Conservation (phyloP, 2,888 invertebrate genomes). For the Therioaphis trifolii region DNA sequence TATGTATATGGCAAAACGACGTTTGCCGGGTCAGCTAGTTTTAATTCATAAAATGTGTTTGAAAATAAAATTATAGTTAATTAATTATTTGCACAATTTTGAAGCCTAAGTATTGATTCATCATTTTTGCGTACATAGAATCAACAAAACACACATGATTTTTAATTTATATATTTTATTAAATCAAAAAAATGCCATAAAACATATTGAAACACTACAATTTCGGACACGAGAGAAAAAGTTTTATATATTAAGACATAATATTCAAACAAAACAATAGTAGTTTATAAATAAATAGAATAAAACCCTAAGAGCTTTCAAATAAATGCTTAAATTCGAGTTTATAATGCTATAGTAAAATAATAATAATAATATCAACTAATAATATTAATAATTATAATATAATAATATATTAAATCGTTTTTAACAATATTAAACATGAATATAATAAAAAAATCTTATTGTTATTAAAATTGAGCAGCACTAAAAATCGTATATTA, state of each 20-base stretch:
- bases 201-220: conserved; percentile 40
- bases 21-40: too few relatives aligned
- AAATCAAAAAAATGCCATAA: conserved; percentile 33
- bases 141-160: background rate
- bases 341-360: conserved; percentile 35
- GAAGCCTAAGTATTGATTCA: too few relatives aligned
- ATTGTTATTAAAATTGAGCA: conserved; percentile 53
- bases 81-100: too few relatives aligned
- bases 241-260: conserved; percentile 28
- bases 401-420: conserved; percentile 38
- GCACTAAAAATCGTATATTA: conserved; percentile 48
- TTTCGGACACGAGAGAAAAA: conserved; percentile 42
- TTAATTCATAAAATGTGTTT: too few relatives aligned
- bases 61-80: too few relatives aligned
- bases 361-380: conserved; percentile 26
- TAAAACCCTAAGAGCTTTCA: conserved; percentile 47
- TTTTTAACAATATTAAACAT: conserved; percentile 43
- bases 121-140: too few relatives aligned
- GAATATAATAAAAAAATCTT: conserved; percentile 51
- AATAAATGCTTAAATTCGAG: conserved; percentile 55
- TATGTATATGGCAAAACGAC: too few relatives aligned
- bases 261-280: conserved; percentile 32
- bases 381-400: conserved; percentile 27
- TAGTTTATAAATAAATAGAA: conserved; percentile 19
- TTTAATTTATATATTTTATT: conserved; percentile 22